These are phyloP conservation scores for Colius striatus DNA, from an alignment of 2,113 vertebrate species.

Conservation along the genomic window DNA sequence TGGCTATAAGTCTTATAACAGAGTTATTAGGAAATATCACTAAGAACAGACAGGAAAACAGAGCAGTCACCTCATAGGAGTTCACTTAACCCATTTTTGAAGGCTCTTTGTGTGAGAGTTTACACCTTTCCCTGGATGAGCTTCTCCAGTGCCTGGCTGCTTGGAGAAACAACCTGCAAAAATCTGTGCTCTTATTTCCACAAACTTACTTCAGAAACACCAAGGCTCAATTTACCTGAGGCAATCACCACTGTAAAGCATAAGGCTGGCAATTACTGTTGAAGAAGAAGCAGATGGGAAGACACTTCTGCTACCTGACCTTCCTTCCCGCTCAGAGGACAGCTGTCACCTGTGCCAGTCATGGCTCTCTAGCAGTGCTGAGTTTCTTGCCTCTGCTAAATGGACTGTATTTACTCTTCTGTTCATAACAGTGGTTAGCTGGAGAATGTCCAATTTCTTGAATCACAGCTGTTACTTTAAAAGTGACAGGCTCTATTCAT, in stretches of 20 bases:
- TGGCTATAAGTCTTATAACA: background rate
- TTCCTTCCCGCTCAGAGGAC: background rate
- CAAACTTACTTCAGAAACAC: background rate
- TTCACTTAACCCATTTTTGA: background rate
- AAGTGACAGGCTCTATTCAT: constrained; percentile 52
- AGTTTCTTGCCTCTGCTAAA: constrained; percentile 27
- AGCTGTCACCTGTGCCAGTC: constrained; percentile 37
- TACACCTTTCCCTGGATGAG: background rate
- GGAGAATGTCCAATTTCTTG: constrained; percentile 46
- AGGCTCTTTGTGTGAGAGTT: background rate
- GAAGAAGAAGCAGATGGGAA: constrained; percentile 13
- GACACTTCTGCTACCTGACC: constrained; percentile 24
- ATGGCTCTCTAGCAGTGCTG: background rate
- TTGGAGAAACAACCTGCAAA: background rate
- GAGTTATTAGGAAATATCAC: background rate
- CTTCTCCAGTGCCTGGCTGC: background rate
- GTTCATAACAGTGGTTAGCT: constrained; percentile 7
- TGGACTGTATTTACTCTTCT: constrained; percentile 16
- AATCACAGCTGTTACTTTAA: constrained; percentile 58
- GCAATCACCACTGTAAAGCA: background rate
- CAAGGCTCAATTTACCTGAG: background rate
- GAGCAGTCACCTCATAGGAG: background rate
- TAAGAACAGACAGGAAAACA: background rate
- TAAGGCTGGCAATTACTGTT: constrained; percentile 11
- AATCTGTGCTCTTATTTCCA: background rate